Base-by-base conservation (phyloP, 2,113 vertebrate species). In the Ailuropoda melanoleuca region DNA sequence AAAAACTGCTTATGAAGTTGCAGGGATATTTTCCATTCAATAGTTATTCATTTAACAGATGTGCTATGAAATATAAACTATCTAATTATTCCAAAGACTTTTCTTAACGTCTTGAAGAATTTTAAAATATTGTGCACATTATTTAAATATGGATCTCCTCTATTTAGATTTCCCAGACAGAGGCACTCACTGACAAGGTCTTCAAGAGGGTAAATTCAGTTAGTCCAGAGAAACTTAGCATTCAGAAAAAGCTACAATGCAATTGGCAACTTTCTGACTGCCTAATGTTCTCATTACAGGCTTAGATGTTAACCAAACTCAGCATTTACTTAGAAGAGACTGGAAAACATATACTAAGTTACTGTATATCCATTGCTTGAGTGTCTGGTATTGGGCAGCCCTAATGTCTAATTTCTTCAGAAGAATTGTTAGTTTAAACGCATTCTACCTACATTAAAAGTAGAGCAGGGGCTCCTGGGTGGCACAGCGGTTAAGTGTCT, bases 111-210 rank as follows among this genome's bases (percentile, higher is more conserved):
- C 64, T 81, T 85, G 12, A 84, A 93, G 8, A 29, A 88, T 90
- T 98, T 97, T 8, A 78, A 96, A 93, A 80, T 82, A 46, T 46
- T 55, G 46, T 56, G 2, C 24, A 70, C 70, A 18, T 92, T 75
- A 56, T n/a, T 96, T 62, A 97, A 70, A 89, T 46, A 34, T 21
- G 62, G 8, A 89, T 87, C 34, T 66, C 26, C 37, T 92, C 72
- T 83, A 34, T 91, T 94, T 85, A 58, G 17, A 97, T 84, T 96
- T 94, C 39, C 94, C 53, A 97, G 24, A 64, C n/a, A 46, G 21
- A 96, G 17, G n/a, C 7, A 17, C 24, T 95, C 46, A 10, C 19
- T 89, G 50, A 39, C 34, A 77, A 43, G 74, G 13, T 75, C 81
- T 90, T 94, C 11, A 29, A 90, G 90, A 17, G 12, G 58, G 23